Evolutionary conservation across 1,140 invertebrate species (phyloP), one percentile per base, ranked within the genome.

Genomic region (Megalopta genalis): DNA sequence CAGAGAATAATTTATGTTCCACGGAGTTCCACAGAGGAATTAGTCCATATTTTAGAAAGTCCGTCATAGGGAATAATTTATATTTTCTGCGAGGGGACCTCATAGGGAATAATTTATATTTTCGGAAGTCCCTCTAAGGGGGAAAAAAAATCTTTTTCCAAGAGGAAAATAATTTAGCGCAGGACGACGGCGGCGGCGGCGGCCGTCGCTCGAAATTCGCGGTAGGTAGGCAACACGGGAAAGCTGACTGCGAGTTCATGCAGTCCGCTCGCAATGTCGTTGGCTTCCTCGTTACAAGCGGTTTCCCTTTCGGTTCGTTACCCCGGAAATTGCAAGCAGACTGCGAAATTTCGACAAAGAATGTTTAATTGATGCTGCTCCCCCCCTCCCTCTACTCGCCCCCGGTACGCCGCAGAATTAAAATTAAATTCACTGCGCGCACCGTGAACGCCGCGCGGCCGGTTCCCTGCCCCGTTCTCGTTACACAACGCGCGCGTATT

Each of bases 221-320:
- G 46, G 16, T 23, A 76, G 42, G 21, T 10, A 2, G 42, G 10
- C 14, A 46, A 10, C 42, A 8, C 49, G 23, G 52, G 49, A 39
- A 39, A 68, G 52, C 37, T n/a, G 25, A 60, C 52, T 65, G 37
- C 46, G 8, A 32, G 37, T 68, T 76, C 54, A 75, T 75, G 63
- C 37, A 75, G 63, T 67, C 63, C 16, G 37, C 57, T 71, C 54
- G 64, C 46, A 66, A 59, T 37, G 18, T 25, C 73, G 73, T 67
- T 37, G 65, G 74, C 57, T 68, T 37, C 65, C 74, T 76, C 74
- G 54, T 68, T 76, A 60, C 74, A 76, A 60, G 65, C 74, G 74
- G 74, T 76, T 76, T 68, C 21, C 74, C 52, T 76, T 76, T 76
- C 74, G 74, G 37, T 42, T 76, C 74, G 74, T 76, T 76, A 76